These are phyloP conservation scores for Antennarius maculatus DNA, from an alignment of 2,797 vertebrate genomes.

Conservation along the genomic window DNA sequence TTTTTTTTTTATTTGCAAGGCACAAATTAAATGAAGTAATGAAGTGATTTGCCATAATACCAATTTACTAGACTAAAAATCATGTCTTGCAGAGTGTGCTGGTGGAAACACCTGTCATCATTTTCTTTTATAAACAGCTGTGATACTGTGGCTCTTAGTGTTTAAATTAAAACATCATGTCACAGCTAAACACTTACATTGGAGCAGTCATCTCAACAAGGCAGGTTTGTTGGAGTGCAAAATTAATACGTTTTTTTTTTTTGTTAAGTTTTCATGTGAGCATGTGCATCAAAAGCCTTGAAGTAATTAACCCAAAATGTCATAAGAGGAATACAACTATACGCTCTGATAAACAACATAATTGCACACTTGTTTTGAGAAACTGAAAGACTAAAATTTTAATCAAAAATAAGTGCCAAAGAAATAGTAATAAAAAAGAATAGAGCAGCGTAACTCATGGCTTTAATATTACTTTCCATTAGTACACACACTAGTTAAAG, in stretches of 20 bases:
- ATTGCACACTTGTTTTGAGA: constrained; percentile 76
- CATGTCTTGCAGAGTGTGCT: constrained; percentile 2
- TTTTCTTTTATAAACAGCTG: constrained; percentile 26
- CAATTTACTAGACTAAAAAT: not conserved
- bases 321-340: constrained; percentile 71
- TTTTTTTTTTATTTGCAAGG: not conserved
- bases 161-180: constrained; percentile 41
- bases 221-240: constrained; percentile 65
- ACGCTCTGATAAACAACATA: constrained; percentile 77
- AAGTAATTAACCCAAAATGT: constrained; percentile 75
- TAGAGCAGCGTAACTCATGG: constrained; percentile 66
- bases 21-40: not conserved
- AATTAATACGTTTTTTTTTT: constrained; percentile 49
- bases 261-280: constrained; percentile 48
- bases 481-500: constrained; percentile 60
- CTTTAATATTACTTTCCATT: constrained; percentile 74
- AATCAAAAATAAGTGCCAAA: constrained; percentile 58
- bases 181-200: constrained; percentile 28
- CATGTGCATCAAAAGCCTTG: constrained; percentile 65
- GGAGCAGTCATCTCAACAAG: constrained; percentile 56
- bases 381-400: constrained; percentile 62
- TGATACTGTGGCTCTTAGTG: constrained; percentile 8
- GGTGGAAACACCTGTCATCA: constrained; percentile 30
- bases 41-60: too few species aligned
- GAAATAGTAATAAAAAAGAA: constrained; percentile 22